phyloP scores from a whole-genome alignment of 1,140 invertebrate genomes.

The Zaprionus lachaisei region DNA sequence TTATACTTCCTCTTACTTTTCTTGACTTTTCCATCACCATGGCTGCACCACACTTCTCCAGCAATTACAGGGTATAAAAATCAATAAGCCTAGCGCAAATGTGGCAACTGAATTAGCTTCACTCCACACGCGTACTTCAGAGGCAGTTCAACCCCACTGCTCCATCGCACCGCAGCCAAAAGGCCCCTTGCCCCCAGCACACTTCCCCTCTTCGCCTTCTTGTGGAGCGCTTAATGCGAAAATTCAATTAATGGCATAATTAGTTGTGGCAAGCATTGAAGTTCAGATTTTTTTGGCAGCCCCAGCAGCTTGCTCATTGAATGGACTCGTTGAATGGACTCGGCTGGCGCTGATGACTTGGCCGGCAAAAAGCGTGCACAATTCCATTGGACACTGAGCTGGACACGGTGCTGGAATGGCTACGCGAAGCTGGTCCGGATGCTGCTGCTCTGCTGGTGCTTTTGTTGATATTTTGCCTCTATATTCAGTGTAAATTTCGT shows the following conservation, averaged over 20 bases:
- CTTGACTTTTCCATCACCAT: neutral
- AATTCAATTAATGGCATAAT: conserved; percentile 83
- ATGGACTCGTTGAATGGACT: conserved; percentile 59
- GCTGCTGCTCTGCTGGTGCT: conserved; percentile 15
- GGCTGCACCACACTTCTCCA: neutral
- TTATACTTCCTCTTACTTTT: neutral
- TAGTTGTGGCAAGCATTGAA: conserved; percentile 82
- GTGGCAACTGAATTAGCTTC: conserved; percentile 68
- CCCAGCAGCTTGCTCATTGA: conserved; percentile 38
- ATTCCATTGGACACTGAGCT: conserved; percentile 24
- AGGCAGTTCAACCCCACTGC: conserved; percentile 18
- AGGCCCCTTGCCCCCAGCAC: neutral
- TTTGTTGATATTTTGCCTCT: conserved; percentile 68
- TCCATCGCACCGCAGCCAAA: conserved; percentile 14
- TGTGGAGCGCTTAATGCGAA: conserved; percentile 73
- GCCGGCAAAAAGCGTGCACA: conserved; percentile 40
- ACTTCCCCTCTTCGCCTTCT: conserved; percentile 20
- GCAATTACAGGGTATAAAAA: conserved; percentile 50
- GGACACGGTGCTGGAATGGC: neutral
- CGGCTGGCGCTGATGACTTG: conserved; percentile 26
- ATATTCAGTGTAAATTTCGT: conserved; percentile 54
- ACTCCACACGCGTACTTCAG: conserved; percentile 45
- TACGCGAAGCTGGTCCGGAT: neutral
- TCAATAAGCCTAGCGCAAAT: conserved; percentile 59
- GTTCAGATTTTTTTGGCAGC: conserved; percentile 75